These are phyloP conservation scores for Protonemura montana DNA, from an alignment of 2,888 invertebrate species.

Conservation along the genomic window DNA sequence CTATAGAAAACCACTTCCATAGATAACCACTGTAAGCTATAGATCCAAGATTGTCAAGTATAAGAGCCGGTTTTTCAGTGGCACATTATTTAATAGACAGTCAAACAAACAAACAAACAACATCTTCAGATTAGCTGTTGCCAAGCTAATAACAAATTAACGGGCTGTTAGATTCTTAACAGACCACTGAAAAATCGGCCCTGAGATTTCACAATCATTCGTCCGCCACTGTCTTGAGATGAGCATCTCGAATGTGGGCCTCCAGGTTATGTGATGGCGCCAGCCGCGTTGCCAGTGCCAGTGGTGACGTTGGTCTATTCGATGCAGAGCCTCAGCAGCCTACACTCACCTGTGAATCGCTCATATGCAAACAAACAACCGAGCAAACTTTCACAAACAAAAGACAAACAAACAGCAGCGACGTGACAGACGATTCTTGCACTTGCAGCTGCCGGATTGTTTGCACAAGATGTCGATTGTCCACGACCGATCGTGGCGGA, in stretches of 20 bases:
- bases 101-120: no score
- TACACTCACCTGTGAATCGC: not conserved
- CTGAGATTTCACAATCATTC: no score
- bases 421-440: slow-evolving; percentile 5
- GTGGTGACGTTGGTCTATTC: not conserved
- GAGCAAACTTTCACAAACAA: slow-evolving; percentile 1
- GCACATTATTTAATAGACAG: no score
- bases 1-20: no score
- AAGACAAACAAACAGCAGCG: not conserved
- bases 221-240: no score
- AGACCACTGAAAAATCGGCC: no score
- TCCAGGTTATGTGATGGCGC: slow-evolving; percentile 5
- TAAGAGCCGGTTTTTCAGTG: no score
- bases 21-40: no score
- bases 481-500: not conserved
- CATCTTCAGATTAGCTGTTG: no score
- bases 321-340: not conserved
- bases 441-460: slow-evolving; percentile 9
- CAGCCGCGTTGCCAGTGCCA: not conserved
- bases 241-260: not conserved
- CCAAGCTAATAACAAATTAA: no score
- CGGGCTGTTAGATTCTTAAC: no score
- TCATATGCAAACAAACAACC: slow-evolving; percentile 3
- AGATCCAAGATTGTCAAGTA: no score
- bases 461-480: not conserved